A percentile compares a stretch with the other conserved stretches of the same genome.
phyloP scores from a whole-genome alignment of 2,888 invertebrate genomes.

The Ophonus ardosiacus region DNA sequence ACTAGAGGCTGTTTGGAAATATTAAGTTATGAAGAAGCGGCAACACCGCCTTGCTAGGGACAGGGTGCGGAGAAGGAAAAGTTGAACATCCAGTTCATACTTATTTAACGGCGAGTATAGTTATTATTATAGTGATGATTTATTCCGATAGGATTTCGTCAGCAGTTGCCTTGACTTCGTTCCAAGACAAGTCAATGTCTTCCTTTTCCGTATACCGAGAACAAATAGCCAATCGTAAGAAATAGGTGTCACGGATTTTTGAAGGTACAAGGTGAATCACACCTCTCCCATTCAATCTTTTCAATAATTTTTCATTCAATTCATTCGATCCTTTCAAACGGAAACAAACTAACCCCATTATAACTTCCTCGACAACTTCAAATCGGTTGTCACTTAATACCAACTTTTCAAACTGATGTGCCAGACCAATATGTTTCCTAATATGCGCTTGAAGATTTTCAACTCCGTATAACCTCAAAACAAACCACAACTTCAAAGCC shows the following conservation, averaged over 20 bases:
- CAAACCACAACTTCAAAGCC: slow-evolving; percentile 96
- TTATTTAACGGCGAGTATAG: too few relatives aligned
- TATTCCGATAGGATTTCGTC: slow-evolving; percentile 80
- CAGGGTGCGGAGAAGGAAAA: too few relatives aligned
- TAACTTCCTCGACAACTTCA: slow-evolving; percentile 92
- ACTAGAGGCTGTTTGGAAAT: too few relatives aligned
- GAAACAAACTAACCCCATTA: slow-evolving; percentile 98
- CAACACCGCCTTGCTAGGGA: too few relatives aligned
- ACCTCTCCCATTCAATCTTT: slow-evolving; percentile 92
- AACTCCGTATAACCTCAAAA: slow-evolving; percentile 91
- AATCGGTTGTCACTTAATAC: slow-evolving; percentile 89
- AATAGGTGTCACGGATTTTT: slow-evolving; percentile 89
- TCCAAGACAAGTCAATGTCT: slow-evolving; percentile 92
- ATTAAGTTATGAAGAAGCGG: too few relatives aligned
- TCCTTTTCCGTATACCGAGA: slow-evolving; percentile 88
- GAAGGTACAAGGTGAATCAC: slow-evolving; percentile 96
- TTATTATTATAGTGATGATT: background rate
- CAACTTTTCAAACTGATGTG: slow-evolving; percentile 90
- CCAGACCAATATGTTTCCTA: slow-evolving; percentile 89
- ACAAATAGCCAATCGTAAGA: slow-evolving; percentile 93
- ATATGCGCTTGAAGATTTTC: slow-evolving; percentile 92
- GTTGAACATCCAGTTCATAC: too few relatives aligned
- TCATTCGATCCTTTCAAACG: slow-evolving; percentile 92
- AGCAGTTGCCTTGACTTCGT: slow-evolving; percentile 87
- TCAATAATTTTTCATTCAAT: slow-evolving; percentile 87